Evolutionary conservation across 92 coral and sea anemone genomes (phyloP), one percentile per base, ranked within the genome.

Genomic region (Isaurus tuberculatus): DNA sequence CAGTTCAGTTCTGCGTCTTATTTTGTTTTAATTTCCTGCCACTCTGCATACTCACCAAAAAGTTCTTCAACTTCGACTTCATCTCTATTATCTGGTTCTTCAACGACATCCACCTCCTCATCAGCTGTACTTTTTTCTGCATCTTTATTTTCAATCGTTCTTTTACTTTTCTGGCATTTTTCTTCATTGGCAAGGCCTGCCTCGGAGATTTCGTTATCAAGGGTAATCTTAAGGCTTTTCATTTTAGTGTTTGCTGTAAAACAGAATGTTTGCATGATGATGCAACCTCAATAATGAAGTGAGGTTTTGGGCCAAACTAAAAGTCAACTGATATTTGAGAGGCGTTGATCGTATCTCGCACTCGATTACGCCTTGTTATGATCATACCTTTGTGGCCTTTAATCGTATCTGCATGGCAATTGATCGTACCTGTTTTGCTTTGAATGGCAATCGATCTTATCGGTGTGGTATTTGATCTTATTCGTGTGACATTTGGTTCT

Each of bases 31-130:
- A 51, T 23, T 84, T 88, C 78, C 30, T 46, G 88, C 57, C 79
- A 17, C 17, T 86, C 57, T n/a, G 79, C 58, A 64, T 84, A 88
- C 37, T 89, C 91, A 34, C 82, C 95, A 73, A 87, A 80, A 70
- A 79, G 44, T 2, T 84, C 91, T 26, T 83, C 90, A 14, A 85
- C 42, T 28, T 89, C 90, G 17, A 77, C 51, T 33, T 89, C 92
- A 58, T 71, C 80, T 17, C 73, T 55, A 17, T 88, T 83, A 46
- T 83, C 70, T 13, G 88, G 68, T 57, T 88, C 84, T 8, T 83
- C 88, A 15, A 78, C 29, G 33, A 67, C 67, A 4, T 37, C 69
- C 11, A 6, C 43, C 22, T 22, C 70, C 23, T 33, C 82, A 9
- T 40, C 48, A 34, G 67, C 32, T 3, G 5, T 32, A n/a, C 11